A percentile compares a stretch with the other conserved stretches of the same genome.
Conservation (phyloP, 1,140 invertebrate species). For the Fopius arisanus region DNA sequence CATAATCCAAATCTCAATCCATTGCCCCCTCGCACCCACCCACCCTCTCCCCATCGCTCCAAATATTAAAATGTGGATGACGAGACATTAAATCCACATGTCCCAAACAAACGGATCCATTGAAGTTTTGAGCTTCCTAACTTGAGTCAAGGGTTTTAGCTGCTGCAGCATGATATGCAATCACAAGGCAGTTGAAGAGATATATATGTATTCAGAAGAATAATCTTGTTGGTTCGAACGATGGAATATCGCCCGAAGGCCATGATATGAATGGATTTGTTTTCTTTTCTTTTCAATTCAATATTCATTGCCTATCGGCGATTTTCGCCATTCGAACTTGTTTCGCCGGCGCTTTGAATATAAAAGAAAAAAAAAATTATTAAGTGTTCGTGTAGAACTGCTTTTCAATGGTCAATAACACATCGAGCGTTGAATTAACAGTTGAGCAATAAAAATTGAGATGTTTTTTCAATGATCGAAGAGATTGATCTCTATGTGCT, state of each 20-base stretch:
- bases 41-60: no score
- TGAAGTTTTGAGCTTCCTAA: constrained; percentile 58
- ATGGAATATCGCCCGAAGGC: background rate
- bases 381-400: background rate
- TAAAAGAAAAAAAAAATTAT: background rate
- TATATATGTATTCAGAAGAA: constrained; percentile 15
- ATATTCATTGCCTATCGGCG: background rate
- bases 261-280: background rate
- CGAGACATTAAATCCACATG: constrained; percentile 18
- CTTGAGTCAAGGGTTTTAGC: constrained; percentile 65
- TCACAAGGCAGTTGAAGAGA: constrained; percentile 8
- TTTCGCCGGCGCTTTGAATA: background rate
- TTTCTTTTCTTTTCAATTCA: background rate
- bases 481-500: background rate
- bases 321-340: background rate
- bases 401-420: background rate
- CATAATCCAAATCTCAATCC: constrained; percentile 24
- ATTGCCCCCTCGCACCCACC: background rate
- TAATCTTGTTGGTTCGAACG: background rate
- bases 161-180: constrained; percentile 48
- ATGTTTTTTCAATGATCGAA: background rate
- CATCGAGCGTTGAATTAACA: no score
- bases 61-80: background rate
- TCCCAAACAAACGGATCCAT: constrained; percentile 42
- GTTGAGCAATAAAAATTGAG: no score